A percentile compares a stretch with the other conserved stretches of the same genome.
Conservation (phyloP, 30 jellyfish, hydroid and myxozoan species). For the Aurelia aurita region DNA sequence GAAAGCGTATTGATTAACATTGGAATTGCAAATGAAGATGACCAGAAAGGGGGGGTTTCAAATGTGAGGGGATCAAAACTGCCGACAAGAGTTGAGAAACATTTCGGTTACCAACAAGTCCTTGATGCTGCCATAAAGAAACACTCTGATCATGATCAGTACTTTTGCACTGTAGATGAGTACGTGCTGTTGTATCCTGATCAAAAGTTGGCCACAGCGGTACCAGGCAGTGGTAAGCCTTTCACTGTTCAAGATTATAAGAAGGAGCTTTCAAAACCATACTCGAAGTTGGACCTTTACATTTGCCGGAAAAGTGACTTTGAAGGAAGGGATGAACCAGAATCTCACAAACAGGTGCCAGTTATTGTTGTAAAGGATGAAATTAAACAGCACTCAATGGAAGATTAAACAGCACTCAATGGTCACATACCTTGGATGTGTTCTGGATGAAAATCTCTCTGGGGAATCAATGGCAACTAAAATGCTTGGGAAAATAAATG, state of each 20-base stretch:
- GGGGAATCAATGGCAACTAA: too few species aligned
- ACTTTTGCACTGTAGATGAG: slow-evolving; percentile 22
- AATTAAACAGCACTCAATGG: too few species aligned
- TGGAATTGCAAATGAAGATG: neutral
- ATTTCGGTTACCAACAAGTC: neutral
- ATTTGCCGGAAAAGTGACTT: slow-evolving; percentile 12
- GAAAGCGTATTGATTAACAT: slow-evolving; percentile 13
- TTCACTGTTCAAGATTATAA: slow-evolving; percentile 29
- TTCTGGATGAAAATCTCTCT: too few species aligned
- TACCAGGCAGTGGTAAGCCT: slow-evolving; percentile 11
- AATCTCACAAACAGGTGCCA: slow-evolving; percentile 4
- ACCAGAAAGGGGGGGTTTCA: neutral
- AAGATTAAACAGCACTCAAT: too few species aligned
- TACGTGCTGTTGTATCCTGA: slow-evolving; percentile 22
- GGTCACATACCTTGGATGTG: too few species aligned
- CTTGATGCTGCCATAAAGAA: slow-evolving; percentile 13
- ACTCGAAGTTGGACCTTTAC: slow-evolving; percentile 16
- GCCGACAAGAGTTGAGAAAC: slow-evolving; percentile 5
- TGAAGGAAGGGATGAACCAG: slow-evolving; percentile 15
- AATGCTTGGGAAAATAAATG: too few species aligned
- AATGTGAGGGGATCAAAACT: slow-evolving; percentile 26
- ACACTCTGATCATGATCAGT: slow-evolving; percentile 52
- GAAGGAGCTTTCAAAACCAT: slow-evolving; percentile 27
- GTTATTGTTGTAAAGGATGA: slow-evolving; percentile 9
- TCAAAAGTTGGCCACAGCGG: slow-evolving; percentile 1